These are phyloP conservation scores for Heliconius aoede DNA, from an alignment of 2,888 invertebrate genomes.

Conservation along the genomic window DNA sequence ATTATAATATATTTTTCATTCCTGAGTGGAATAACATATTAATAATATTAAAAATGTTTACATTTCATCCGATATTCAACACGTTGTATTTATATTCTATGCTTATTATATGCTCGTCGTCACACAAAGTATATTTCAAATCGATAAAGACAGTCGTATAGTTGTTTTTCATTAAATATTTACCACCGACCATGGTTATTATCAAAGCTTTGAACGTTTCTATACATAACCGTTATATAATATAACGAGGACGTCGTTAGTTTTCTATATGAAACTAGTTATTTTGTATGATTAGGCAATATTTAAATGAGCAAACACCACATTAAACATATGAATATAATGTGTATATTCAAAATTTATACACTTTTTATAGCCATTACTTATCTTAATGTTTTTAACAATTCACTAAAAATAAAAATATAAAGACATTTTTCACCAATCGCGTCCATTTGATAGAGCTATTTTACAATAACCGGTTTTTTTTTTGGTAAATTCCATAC, in stretches of 20 bases:
- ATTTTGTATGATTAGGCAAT: constrained; percentile 25
- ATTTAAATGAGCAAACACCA: constrained; percentile 24
- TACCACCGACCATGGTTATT: background rate
- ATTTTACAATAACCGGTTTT: constrained; percentile 25
- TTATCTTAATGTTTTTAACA: constrained; percentile 29
- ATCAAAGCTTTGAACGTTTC: background rate
- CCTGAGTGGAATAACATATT: background rate
- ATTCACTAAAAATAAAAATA: constrained; percentile 30
- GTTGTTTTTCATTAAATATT: constrained; percentile 6
- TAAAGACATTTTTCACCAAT: constrained; percentile 26
- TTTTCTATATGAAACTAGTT: constrained; percentile 14
- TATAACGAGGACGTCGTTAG: background rate
- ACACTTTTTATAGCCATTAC: constrained; percentile 27
- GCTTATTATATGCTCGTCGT: background rate
- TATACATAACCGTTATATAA: background rate
- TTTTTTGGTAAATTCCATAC: constrained; percentile 26
- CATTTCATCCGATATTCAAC: background rate
- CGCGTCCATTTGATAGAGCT: constrained; percentile 21
- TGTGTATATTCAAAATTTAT: constrained; percentile 21
- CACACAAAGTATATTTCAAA: background rate
- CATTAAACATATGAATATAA: constrained; percentile 12
- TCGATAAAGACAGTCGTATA: background rate
- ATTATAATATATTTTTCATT: too few species aligned
- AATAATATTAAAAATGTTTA: background rate
- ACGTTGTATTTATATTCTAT: background rate